phyloP scores from a whole-genome alignment of 35 echinoderm and acorn worm species.

The Eucidaris tribuloides region DNA sequence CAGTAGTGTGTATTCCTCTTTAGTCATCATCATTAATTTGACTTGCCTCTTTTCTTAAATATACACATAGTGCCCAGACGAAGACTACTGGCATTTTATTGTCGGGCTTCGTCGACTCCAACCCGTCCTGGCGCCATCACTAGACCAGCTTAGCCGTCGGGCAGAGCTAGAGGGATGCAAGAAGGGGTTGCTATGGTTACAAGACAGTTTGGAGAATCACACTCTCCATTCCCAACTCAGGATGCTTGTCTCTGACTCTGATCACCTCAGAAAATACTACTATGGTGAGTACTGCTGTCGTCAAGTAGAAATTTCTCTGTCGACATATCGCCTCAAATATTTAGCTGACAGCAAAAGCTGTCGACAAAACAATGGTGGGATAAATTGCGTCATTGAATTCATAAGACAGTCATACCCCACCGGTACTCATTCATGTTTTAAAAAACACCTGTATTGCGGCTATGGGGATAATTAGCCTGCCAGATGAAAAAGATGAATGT shows the following conservation, averaged over 20 bases:
- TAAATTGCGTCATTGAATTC: no score
- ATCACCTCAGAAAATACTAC: constrained; percentile 56
- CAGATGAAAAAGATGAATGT: no score
- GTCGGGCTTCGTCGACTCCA: constrained; percentile 49
- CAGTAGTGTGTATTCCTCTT: no score
- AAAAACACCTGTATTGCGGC: no score
- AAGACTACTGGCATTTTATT: constrained; percentile 67
- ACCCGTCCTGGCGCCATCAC: constrained; percentile 50
- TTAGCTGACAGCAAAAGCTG: no score
- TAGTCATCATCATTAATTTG: no score
- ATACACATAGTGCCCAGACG: background rate
- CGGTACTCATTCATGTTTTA: no score
- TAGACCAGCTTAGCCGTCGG: constrained; percentile 35
- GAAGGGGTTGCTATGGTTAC: constrained; percentile 40
- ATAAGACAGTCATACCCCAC: no score
- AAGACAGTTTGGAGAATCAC: constrained; percentile 50
- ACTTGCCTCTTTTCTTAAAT: background rate
- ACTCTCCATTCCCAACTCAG: constrained; percentile 46
- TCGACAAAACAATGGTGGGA: no score
- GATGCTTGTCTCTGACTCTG: constrained; percentile 41
- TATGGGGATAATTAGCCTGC: no score
- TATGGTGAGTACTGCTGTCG: constrained; percentile 61
- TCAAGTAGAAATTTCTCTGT: no score
- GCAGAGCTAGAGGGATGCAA: constrained; percentile 25
- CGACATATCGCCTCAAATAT: no score